A percentile compares a stretch with the other conserved stretches of the same genome.
Evolutionary conservation across 2,888 invertebrate species (phyloP).

Genomic region (Axea sp.): DNA sequence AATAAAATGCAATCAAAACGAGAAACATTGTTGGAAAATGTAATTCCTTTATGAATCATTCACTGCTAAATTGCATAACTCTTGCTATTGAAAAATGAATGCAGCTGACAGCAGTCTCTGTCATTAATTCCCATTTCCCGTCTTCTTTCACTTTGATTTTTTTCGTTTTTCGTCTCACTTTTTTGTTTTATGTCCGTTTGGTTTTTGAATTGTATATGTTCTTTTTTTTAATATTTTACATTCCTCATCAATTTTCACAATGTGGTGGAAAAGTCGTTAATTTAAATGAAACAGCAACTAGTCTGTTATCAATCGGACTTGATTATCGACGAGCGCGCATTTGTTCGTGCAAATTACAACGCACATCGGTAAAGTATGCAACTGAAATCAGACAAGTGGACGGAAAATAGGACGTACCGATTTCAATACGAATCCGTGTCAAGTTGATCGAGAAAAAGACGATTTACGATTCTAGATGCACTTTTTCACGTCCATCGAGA

Average conservation of each 20-base stretch:
- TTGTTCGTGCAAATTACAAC: constrained; percentile 24
- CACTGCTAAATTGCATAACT: constrained; percentile 33
- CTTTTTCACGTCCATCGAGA: no score
- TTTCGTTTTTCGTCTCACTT: constrained; percentile 1
- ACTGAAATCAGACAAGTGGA: constrained; percentile 4
- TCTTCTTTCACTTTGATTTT: neutral
- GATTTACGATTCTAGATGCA: no score
- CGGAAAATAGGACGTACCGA: constrained; percentile 19
- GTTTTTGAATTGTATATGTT: constrained; percentile 1
- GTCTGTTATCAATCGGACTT: constrained; percentile 40
- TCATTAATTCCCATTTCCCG: constrained; percentile 3
- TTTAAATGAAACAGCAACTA: constrained; percentile 26
- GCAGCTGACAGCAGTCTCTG: constrained; percentile 11
- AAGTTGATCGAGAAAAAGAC: constrained; percentile 48
- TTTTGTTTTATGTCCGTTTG: neutral
- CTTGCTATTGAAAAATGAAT: constrained; percentile 29
- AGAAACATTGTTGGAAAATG: no score
- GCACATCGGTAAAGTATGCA: constrained; percentile 17
- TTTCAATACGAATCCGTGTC: constrained; percentile 34
- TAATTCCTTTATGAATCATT: constrained; percentile 36
- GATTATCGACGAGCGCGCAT: constrained; percentile 43
- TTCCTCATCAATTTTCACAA: constrained; percentile 29
- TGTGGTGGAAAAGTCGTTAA: constrained; percentile 30
- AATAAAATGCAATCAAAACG: no score
- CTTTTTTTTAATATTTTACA: constrained; percentile 26